These are phyloP conservation scores for Cotesia glomerata DNA, from an alignment of 1,140 invertebrate genomes.

Conservation along the genomic window DNA sequence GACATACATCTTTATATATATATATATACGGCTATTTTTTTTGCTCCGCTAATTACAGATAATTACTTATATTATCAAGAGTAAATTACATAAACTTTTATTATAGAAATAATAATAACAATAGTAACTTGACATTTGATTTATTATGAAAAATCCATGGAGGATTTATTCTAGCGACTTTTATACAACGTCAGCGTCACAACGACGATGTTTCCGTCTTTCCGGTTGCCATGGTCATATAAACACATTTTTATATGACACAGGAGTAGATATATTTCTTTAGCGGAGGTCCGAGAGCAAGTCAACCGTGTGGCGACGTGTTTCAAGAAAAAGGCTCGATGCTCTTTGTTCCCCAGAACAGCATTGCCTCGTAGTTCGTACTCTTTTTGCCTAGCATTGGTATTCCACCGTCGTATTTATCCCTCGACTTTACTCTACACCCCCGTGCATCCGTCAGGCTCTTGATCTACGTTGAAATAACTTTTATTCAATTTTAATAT, in stretches of 20 bases:
- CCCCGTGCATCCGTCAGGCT: slow-evolving; percentile 16
- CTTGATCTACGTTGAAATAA: slow-evolving; percentile 4
- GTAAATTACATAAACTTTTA: slow-evolving; percentile 4
- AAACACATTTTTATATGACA: slow-evolving; percentile 61
- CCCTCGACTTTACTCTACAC: slow-evolving; percentile 30
- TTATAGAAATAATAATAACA: not conserved
- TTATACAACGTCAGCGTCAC: slow-evolving; percentile 20
- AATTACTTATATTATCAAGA: not conserved
- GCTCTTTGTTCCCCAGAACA: slow-evolving; percentile 46
- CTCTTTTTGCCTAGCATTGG: slow-evolving; percentile 44
- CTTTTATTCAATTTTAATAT: slow-evolving; percentile 4
- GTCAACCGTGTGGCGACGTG: slow-evolving; percentile 15
- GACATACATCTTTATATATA: not conserved
- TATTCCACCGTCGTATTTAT: slow-evolving; percentile 49
- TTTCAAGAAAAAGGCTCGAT: slow-evolving; percentile 43
- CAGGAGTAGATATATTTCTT: slow-evolving; percentile 56
- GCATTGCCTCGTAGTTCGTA: not conserved
- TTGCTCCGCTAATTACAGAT: not conserved
- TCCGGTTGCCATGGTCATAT: slow-evolving; percentile 42
- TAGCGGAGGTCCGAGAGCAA: slow-evolving; percentile 16
- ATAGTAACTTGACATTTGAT: not conserved
- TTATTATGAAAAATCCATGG: not conserved
- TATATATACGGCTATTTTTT: not conserved
- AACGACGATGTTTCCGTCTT: slow-evolving; percentile 50
- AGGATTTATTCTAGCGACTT: not conserved